These are phyloP conservation scores for Karalla daura DNA, from an alignment of 2,797 vertebrate genomes.

Conservation along the genomic window DNA sequence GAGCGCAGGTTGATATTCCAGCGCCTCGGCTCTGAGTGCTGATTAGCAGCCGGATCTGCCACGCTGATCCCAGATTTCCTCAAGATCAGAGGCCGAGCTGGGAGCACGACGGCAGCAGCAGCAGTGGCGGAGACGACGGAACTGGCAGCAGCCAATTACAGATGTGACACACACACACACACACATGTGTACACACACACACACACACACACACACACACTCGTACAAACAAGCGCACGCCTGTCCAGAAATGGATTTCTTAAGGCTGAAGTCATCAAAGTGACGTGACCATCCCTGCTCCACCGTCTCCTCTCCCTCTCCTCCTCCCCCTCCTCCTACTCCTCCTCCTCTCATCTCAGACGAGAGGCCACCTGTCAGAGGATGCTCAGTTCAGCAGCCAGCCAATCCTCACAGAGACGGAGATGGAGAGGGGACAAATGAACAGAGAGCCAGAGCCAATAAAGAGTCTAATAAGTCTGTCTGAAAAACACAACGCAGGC, in stretches of 20 bases:
- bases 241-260: conserved; percentile 53
- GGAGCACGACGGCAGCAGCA: conserved; percentile 20
- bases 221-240: conserved; percentile 35
- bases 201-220: conserved; percentile 33
- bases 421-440: conserved; percentile 28
- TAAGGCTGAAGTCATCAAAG: conserved; percentile 62
- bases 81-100: conserved; percentile 72
- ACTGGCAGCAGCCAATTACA: conserved; percentile 80
- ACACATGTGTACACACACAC: conserved; percentile 22
- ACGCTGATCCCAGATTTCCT: conserved; percentile 82
- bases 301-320: not conserved
- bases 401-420: conserved; percentile 13
- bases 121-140: no score
- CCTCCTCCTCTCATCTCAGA: conserved; percentile 53
- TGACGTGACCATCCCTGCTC: conserved; percentile 11
- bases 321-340: not conserved
- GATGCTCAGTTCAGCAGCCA: conserved; percentile 58
- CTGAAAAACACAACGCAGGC: conserved; percentile 12
- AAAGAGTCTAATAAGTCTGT: conserved; percentile 52
- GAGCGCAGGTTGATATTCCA: conserved; percentile 60
- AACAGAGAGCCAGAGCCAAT: conserved; percentile 50
- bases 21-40: conserved; percentile 55
- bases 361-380: conserved; percentile 70
- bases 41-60: conserved; percentile 82
- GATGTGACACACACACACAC: conserved; percentile 49